Evolutionary conservation across 2,797 vertebrate genomes (phyloP).

Genomic region (Cyprinodon diabolis): DNA sequence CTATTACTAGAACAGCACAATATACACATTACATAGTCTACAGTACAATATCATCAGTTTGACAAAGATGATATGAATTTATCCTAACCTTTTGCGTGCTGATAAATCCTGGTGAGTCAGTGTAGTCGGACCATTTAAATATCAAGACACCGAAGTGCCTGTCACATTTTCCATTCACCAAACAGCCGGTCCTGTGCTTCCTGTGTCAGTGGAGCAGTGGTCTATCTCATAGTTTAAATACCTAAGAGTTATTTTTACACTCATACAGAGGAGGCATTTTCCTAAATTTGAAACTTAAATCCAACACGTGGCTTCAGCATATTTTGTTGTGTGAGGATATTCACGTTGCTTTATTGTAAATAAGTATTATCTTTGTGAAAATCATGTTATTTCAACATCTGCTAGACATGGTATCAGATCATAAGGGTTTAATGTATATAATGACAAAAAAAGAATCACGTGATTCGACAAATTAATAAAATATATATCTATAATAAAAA

Average conservation of each 20-base stretch:
- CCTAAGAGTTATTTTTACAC: constrained; percentile 16
- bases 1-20: neutral
- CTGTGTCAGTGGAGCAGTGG: neutral
- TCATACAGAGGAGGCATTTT: neutral
- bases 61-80: neutral
- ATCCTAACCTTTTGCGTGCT: neutral
- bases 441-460: neutral
- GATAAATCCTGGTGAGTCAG: neutral
- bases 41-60: neutral
- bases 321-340: neutral
- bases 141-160: neutral
- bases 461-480: no score
- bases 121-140: neutral
- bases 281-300: neutral
- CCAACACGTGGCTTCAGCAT: neutral
- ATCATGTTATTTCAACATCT: neutral
- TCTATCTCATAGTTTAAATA: neutral
- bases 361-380: neutral
- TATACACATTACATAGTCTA: neutral
- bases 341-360: neutral
- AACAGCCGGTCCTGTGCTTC: neutral
- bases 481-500: neutral
- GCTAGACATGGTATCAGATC: neutral
- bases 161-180: neutral
- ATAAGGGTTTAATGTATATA: neutral